These are phyloP conservation scores for Cercocebus atys DNA, from an alignment of 2,113 vertebrate species.

Conservation along the genomic window DNA sequence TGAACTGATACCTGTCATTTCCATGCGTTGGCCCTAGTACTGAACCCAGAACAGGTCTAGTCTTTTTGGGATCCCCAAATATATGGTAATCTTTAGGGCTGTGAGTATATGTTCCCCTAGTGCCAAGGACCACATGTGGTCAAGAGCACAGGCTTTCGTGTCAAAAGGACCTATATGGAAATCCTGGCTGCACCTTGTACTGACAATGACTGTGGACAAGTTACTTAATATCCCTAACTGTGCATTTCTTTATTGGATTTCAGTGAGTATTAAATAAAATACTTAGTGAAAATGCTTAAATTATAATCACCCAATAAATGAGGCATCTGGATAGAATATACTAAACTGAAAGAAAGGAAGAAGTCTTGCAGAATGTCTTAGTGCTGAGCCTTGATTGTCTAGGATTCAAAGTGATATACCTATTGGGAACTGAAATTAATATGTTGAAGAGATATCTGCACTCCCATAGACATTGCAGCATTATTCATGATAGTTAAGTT, in stretches of 20 bases:
- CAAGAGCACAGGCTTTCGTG: not conserved
- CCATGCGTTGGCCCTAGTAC: not conserved
- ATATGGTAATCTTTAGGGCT: not conserved
- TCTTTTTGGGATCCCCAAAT: not conserved
- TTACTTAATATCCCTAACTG: not conserved
- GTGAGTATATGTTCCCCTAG: not conserved
- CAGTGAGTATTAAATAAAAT: not conserved
- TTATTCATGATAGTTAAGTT: no score
- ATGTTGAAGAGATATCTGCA: no score
- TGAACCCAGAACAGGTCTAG: not conserved
- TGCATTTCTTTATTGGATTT: not conserved
- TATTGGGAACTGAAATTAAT: not conserved
- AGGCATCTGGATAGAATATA: not conserved
- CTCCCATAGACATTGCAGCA: no score
- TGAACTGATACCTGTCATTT: not conserved
- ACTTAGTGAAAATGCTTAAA: not conserved
- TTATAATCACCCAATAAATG: not conserved
- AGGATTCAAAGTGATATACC: not conserved
- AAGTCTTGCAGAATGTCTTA: slow-evolving; percentile 18
- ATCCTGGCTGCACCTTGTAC: not conserved
- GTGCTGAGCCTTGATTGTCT: not conserved
- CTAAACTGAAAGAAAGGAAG: not conserved
- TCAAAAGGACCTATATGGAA: not conserved
- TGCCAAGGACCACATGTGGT: not conserved
- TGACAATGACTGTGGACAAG: not conserved